A percentile compares a stretch with the other conserved stretches of the same genome.
phyloP scores from a whole-genome alignment of 2,888 invertebrate genomes.

The Acanthococcus lagerstroemiae region DNA sequence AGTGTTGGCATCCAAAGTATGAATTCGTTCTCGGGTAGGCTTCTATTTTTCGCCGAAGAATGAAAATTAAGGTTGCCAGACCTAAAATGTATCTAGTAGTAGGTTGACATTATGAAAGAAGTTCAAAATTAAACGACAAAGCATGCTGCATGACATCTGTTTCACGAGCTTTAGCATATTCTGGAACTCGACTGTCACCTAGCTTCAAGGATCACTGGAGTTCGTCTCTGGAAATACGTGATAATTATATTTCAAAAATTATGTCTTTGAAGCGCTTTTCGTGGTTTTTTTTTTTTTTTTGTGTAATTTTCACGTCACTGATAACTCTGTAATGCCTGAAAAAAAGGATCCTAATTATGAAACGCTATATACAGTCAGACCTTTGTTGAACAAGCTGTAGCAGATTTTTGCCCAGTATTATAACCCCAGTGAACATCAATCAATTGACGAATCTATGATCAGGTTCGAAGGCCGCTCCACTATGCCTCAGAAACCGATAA shows the following conservation, averaged over 20 bases:
- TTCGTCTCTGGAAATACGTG: not conserved
- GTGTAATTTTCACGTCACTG: not conserved
- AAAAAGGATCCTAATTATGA: constrained; percentile 22
- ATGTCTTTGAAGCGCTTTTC: constrained; percentile 17
- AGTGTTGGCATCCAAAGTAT: too few species aligned
- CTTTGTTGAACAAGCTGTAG: not conserved
- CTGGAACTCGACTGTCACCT: too few species aligned
- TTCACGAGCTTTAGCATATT: too few species aligned
- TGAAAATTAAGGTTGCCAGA: too few species aligned
- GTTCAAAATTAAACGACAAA: too few species aligned
- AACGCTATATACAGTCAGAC: constrained; percentile 12
- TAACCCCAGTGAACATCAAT: constrained; percentile 5
- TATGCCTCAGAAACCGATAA: constrained; percentile 31
- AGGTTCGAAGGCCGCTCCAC: constrained; percentile 23
- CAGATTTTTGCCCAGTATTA: constrained; percentile 1
- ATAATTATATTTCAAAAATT: constrained; percentile 1
- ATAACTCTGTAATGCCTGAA: constrained; percentile 3
- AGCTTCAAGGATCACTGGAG: not conserved
- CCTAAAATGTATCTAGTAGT: too few species aligned
- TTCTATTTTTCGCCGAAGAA: too few species aligned
- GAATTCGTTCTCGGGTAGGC: too few species aligned
- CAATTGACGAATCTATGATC: constrained; percentile 33
- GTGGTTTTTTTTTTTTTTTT: too few species aligned
- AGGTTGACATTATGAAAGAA: too few species aligned
- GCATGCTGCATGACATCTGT: too few species aligned